Evolutionary conservation across 2,888 invertebrate genomes (phyloP).

Genomic region (Seira ritae): DNA sequence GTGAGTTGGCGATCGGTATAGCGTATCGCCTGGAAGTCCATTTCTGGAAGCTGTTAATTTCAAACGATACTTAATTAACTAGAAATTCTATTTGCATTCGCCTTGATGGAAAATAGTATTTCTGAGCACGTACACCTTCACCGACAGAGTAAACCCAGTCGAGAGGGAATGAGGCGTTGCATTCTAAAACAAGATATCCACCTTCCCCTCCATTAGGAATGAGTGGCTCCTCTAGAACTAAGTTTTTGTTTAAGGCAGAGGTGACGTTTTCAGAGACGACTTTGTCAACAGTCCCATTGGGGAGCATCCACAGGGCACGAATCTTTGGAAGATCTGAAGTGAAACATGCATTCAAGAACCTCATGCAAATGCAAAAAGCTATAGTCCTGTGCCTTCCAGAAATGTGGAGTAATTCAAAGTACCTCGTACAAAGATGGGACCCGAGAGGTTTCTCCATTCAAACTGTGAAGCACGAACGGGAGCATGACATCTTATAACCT

Average conservation of each 20-base stretch:
- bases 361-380: neutral
- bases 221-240: slow-evolving; percentile 34
- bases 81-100: neutral
- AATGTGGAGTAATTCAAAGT: neutral
- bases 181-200: slow-evolving; percentile 55
- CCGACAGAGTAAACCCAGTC: slow-evolving; percentile 59
- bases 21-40: slow-evolving; percentile 60
- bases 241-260: slow-evolving; percentile 27
- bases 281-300: slow-evolving; percentile 31
- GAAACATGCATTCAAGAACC: neutral
- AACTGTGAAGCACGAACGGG: slow-evolving; percentile 54
- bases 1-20: slow-evolving; percentile 30
- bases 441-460: slow-evolving; percentile 65
- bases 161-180: slow-evolving; percentile 62
- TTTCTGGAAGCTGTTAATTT: slow-evolving; percentile 44
- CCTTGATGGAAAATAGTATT: neutral
- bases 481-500: slow-evolving; percentile 62
- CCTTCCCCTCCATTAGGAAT: slow-evolving; percentile 25
- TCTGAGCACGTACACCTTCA: slow-evolving; percentile 51
- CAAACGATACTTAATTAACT: too few relatives aligned
- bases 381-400: neutral
- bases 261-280: slow-evolving; percentile 34
- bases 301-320: slow-evolving; percentile 28
- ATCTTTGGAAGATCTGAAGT: slow-evolving; percentile 51
- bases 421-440: slow-evolving; percentile 65